Base-by-base conservation (phyloP, 35 echinoderm and acorn worm species). In the Holothuria glaberrima region DNA sequence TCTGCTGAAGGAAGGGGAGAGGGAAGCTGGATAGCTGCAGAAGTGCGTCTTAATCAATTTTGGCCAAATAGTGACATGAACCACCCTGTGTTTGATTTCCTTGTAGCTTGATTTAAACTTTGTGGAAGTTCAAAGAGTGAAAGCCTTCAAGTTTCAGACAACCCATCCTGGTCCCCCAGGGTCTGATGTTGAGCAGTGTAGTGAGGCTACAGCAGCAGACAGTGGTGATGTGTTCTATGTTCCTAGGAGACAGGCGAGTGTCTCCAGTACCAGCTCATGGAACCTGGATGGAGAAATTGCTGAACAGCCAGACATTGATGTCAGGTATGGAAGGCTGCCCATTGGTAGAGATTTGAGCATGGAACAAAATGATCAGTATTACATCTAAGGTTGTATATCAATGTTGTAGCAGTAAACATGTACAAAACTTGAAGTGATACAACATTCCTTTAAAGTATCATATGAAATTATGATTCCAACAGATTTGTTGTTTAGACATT, bases 211-310 rank as follows among this genome's bases (percentile, higher is more conserved):
- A 52, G 50, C 13, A 54, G 14, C 30, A 19, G 65, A 68, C n/a
- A 61, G 58, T 16, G 63, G 54, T 18, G 89, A 92, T 18, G 21
- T 29, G 30, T 18, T 27, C 18, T 85, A 62, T 56, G 70, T 57
- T 25, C 86, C 71, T 19, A 70, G 17, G 13, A 87, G 93, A 35
- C 59, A 80, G 16, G 22, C 34, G 5, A 92, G 91, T 69, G 88
- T 90, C 4, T 88, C 59, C 22, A 98, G 88, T 46, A 92, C 82
- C 71, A 98, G 96, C 65, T 92, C 93, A 0, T 98, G 96, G 96
- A 98, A 98, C 71, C 77, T 94, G 25, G 96, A 98, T 69, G 96
- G 96, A 18, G 96, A 98, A 65, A 86, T 94, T 88, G 71, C 78
- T 0, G 90, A 92, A 41, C 80, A 83, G 16, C 88, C 96, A 34